Evolutionary conservation across 2,797 vertebrate genomes (phyloP).

Genomic region (Acipenser transmontanus): DNA sequence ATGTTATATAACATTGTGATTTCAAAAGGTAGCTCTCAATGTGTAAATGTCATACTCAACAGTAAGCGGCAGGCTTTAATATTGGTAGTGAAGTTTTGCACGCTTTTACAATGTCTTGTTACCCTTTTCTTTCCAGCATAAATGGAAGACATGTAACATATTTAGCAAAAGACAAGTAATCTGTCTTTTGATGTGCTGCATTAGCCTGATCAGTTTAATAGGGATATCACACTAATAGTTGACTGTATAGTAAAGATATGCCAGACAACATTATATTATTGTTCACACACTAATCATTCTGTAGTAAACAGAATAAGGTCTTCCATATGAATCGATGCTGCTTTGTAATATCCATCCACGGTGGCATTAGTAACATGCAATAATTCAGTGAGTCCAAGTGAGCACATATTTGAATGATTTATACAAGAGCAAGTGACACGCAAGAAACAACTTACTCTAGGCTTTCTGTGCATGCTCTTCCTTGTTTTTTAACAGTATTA

Average conservation of each 20-base stretch:
- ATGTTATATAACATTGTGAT: constrained; percentile 39
- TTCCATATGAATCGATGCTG: too few species aligned
- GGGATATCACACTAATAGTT: constrained; percentile 12
- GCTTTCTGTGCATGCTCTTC: too few species aligned
- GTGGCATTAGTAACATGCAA: too few species aligned
- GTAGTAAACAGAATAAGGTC: too few species aligned
- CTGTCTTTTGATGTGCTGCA: constrained; percentile 29
- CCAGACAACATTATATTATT: background rate
- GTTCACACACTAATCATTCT: background rate
- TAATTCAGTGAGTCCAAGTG: too few species aligned
- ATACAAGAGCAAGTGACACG: too few species aligned
- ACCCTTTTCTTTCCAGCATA: constrained; percentile 22
- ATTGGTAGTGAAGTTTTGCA: constrained; percentile 43
- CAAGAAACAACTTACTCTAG: too few species aligned
- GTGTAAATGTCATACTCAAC: constrained; percentile 56
- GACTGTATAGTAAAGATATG: background rate
- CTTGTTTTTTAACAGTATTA: too few species aligned
- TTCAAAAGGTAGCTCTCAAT: constrained; percentile 28
- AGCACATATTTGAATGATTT: too few species aligned
- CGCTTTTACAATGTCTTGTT: constrained; percentile 33
- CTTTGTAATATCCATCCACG: too few species aligned
- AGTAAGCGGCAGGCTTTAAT: constrained; percentile 47
- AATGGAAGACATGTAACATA: constrained; percentile 30
- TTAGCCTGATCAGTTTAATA: constrained; percentile 26
- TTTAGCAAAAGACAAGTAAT: constrained; percentile 32